Percentiles rank a stretch among this genome's conserved stretches.
phyloP scores from a whole-genome alignment of 2,888 invertebrate genomes.

The Orchestes rusci region DNA sequence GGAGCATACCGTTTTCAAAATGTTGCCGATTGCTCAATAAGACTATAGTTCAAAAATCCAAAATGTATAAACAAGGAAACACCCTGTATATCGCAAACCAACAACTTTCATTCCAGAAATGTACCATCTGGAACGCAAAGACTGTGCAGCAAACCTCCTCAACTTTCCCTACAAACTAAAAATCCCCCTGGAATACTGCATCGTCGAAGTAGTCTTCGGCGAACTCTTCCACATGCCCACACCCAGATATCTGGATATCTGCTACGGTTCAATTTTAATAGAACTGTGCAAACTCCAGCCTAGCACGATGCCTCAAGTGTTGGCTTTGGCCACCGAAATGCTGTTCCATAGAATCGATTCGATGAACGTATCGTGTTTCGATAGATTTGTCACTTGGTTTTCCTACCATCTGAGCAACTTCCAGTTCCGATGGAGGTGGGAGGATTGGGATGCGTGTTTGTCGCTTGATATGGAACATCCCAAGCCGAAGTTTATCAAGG shows the following conservation, averaged over 20 bases:
- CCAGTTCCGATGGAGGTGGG: slow-evolving; percentile 99
- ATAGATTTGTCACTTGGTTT: slow-evolving; percentile 95
- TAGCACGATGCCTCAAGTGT: slow-evolving; percentile 92
- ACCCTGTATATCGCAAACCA: no score
- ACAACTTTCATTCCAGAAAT: slow-evolving; percentile 53
- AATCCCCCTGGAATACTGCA: slow-evolving; percentile 95
- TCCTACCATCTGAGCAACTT: slow-evolving; percentile 98
- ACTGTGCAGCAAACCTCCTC: slow-evolving; percentile 87
- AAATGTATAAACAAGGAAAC: no score
- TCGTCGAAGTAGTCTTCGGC: slow-evolving; percentile 93
- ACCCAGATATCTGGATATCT: slow-evolving; percentile 82
- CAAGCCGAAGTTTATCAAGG: slow-evolving; percentile 88
- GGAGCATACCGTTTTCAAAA: no score
- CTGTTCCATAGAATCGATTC: slow-evolving; percentile 91
- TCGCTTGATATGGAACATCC: slow-evolving; percentile 82
- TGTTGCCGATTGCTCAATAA: no score
- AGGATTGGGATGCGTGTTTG: slow-evolving; percentile 87
- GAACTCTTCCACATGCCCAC: slow-evolving; percentile 90
- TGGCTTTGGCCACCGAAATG: slow-evolving; percentile 97
- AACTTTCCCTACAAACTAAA: slow-evolving; percentile 90
- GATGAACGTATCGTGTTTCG: slow-evolving; percentile 96
- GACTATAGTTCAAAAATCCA: no score
- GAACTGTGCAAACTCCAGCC: slow-evolving; percentile 96
- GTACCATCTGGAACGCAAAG: slow-evolving; percentile 82
- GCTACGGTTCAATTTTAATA: slow-evolving; percentile 90